phyloP scores from a whole-genome alignment of 1,140 invertebrate genomes.

The Sitodiplosis mosellana region DNA sequence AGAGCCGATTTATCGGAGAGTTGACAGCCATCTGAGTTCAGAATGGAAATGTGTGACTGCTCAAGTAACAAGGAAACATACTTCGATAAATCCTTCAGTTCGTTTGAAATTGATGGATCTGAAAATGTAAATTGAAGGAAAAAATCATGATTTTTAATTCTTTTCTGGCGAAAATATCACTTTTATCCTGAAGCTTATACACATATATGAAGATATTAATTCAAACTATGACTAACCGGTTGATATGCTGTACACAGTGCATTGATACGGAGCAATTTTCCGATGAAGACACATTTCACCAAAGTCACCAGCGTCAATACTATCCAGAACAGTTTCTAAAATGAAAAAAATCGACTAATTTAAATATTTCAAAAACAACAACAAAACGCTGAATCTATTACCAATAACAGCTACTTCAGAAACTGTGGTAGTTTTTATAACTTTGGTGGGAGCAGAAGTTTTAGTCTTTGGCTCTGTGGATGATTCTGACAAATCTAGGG shows the following conservation, averaged over 20 bases:
- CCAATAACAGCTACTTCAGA: slow-evolving; percentile 14
- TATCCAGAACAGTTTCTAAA: slow-evolving; percentile 13
- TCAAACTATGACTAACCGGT: slow-evolving; percentile 6
- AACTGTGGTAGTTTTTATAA: neutral
- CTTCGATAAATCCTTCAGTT: slow-evolving; percentile 29
- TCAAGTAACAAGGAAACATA: slow-evolving; percentile 31
- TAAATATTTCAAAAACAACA: neutral
- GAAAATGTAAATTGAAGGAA: too few species aligned
- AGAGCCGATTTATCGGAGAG: slow-evolving; percentile 4
- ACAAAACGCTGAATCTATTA: slow-evolving; percentile 4
- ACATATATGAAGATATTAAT: neutral
- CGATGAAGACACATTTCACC: slow-evolving; percentile 39
- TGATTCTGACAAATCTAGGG: neutral
- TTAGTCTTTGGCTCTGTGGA: neutral
- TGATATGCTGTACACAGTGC: slow-evolving; percentile 10
- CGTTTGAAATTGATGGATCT: slow-evolving; percentile 3
- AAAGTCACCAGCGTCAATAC: slow-evolving; percentile 10
- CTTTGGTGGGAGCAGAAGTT: neutral
- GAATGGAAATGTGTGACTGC: slow-evolving; percentile 26
- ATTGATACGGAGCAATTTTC: slow-evolving; percentile 46
- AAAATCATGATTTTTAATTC: neutral
- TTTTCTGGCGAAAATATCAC: neutral
- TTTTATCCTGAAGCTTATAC: neutral
- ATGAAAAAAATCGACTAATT: neutral
- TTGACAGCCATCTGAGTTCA: slow-evolving; percentile 13